Conservation (phyloP, 2,888 invertebrate genomes). For the Dasysyrphus tricinctus region DNA sequence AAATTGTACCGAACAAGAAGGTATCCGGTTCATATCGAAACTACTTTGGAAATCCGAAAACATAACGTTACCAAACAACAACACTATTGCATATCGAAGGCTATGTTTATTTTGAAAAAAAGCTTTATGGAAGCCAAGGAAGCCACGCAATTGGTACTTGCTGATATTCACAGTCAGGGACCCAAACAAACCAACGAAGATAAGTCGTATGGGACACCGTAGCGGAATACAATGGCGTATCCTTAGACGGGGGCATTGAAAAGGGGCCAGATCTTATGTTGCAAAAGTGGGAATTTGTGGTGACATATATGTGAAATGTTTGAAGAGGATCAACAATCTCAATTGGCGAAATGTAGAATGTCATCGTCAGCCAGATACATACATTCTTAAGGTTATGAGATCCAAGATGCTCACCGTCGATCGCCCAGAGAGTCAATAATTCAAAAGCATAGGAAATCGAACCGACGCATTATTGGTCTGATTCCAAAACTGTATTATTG, state of each 20-base stretch:
- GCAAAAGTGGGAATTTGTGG: constrained; percentile 78
- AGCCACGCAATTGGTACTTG: constrained; percentile 76
- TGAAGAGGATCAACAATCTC: constrained; percentile 69
- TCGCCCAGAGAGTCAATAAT: constrained; percentile 74
- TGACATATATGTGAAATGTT: no score
- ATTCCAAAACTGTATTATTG: constrained; percentile 76
- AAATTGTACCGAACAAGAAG: no score
- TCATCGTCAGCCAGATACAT: no score
- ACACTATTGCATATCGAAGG: constrained; percentile 65
- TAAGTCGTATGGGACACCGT: constrained; percentile 79
- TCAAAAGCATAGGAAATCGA: constrained; percentile 70
- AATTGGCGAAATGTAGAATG: no score
- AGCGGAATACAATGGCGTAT: constrained; percentile 75
- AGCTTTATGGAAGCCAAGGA: no score
- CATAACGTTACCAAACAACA: constrained; percentile 75
- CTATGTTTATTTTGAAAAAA: constrained; percentile 56
- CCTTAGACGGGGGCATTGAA: constrained; percentile 77
- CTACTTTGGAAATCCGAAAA: constrained; percentile 76
- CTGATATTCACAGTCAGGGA: constrained; percentile 75
- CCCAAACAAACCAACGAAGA: constrained; percentile 77
- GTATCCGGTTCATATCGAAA: constrained; percentile 60
- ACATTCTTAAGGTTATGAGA: constrained; percentile 75
- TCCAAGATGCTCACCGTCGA: constrained; percentile 76
- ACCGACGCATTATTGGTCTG: constrained; percentile 75
- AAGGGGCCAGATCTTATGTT: constrained; percentile 79